Conservation (phyloP, 2,113 vertebrate genomes). For the Ahaetulla prasina region DNA sequence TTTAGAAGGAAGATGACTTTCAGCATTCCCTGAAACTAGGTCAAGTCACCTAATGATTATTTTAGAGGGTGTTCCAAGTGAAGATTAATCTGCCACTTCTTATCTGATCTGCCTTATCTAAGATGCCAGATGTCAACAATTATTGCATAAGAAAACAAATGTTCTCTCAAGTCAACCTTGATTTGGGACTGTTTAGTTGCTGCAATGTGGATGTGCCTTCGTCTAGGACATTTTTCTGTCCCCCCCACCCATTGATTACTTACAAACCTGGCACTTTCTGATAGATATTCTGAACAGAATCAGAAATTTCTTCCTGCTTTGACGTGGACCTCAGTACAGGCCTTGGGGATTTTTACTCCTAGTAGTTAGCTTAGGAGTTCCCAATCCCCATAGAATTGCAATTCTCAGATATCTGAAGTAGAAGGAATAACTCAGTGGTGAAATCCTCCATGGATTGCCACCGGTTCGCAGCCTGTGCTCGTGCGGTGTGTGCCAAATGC, state of each 20-base stretch:
- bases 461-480: too few relatives aligned
- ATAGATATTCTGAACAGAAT: background rate
- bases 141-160: slow-evolving; percentile 3
- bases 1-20: background rate
- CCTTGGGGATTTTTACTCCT: background rate
- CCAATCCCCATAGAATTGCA: background rate
- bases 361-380: background rate
- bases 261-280: background rate
- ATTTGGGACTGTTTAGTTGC: background rate
- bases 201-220: background rate
- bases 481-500: too few relatives aligned
- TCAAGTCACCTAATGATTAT: background rate
- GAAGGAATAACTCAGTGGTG: background rate
- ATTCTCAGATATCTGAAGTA: background rate
- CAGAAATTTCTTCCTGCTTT: background rate
- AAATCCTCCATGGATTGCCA: too few relatives aligned
- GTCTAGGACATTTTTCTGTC: background rate
- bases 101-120: background rate
- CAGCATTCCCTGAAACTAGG: rapidly evolving
- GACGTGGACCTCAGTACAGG: background rate
- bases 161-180: background rate
- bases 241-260: rapidly evolving
- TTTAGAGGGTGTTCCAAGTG: background rate
- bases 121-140: slow-evolving; percentile 29
- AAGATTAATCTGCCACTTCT: slow-evolving; percentile 10